Evolutionary conservation across 92 coral and sea anemone genomes (phyloP).

Genomic region (Pocillopora meandrina): DNA sequence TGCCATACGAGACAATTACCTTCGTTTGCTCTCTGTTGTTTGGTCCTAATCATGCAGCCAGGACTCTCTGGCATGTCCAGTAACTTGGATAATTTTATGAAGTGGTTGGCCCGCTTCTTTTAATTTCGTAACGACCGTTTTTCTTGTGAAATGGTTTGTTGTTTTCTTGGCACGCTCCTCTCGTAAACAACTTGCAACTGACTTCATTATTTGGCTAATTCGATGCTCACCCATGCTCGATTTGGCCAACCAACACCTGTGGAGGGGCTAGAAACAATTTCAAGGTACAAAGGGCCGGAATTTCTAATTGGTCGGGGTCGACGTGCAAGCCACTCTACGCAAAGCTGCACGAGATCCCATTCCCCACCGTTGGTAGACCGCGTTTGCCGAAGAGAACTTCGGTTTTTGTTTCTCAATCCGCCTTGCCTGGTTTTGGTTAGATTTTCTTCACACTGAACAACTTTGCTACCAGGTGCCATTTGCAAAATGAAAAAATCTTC

Average conservation of each 20-base stretch:
- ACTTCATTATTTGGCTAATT: slow-evolving; percentile 50
- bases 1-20: slow-evolving; percentile 45
- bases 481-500: slow-evolving; percentile 30
- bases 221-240: slow-evolving; percentile 55
- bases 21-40: slow-evolving; percentile 24
- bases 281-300: slow-evolving; percentile 28
- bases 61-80: slow-evolving; percentile 55
- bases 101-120: slow-evolving; percentile 35
- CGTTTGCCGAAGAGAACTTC: slow-evolving; percentile 45
- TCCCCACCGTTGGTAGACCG: slow-evolving; percentile 47
- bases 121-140: slow-evolving; percentile 31
- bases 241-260: slow-evolving; percentile 25
- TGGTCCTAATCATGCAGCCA: slow-evolving; percentile 55
- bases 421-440: slow-evolving; percentile 23
- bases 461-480: slow-evolving; percentile 30
- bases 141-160: slow-evolving; percentile 15
- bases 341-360: slow-evolving; percentile 43
- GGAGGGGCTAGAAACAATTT: slow-evolving; percentile 29
- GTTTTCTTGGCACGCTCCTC: slow-evolving; percentile 4
- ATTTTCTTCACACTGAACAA: slow-evolving; percentile 2
- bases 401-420: slow-evolving; percentile 17
- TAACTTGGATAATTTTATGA: slow-evolving; percentile 36
- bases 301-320: slow-evolving; percentile 41
- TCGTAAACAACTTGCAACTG: slow-evolving; percentile 46
- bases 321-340: slow-evolving; percentile 37